These are phyloP conservation scores for Cylindroiulus punctatus DNA, from an alignment of 2,888 invertebrate genomes.

Conservation along the genomic window DNA sequence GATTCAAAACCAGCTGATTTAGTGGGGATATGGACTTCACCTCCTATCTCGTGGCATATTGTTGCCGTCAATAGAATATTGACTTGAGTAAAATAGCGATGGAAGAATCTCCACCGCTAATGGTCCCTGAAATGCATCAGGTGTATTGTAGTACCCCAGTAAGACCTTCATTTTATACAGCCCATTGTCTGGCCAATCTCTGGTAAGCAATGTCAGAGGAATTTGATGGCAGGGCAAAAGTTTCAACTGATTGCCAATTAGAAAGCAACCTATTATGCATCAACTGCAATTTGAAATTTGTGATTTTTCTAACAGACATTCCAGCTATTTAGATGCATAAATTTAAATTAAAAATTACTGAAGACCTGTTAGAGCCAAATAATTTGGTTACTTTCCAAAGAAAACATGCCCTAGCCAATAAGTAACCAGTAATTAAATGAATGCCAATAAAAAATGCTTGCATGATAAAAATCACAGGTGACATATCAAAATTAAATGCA, in stretches of 20 bases:
- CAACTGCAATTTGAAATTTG: background rate
- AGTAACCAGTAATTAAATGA: background rate
- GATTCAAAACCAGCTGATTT: no score
- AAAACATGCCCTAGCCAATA: background rate
- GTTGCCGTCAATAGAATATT: no score
- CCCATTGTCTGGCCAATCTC: background rate
- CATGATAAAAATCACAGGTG: constrained; percentile 42
- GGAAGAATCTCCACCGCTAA: background rate
- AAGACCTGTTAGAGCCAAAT: background rate
- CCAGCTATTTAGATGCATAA: no score
- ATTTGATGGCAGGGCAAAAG: background rate
- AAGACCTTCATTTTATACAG: background rate
- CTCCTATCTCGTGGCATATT: no score
- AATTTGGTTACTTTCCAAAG: background rate
- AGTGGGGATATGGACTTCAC: no score
- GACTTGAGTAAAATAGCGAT: no score
- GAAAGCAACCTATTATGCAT: background rate
- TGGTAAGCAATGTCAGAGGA: background rate
- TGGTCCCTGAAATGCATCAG: background rate
- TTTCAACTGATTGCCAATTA: background rate
- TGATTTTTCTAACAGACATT: background rate
- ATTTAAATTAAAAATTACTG: no score
- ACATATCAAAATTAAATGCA: constrained; percentile 26
- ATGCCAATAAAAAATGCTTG: background rate
- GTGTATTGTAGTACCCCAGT: background rate